Percentiles rank a stretch among this genome's conserved stretches.
Conservation (phyloP, 2,888 invertebrate genomes). For the Dioctria linearis region DNA sequence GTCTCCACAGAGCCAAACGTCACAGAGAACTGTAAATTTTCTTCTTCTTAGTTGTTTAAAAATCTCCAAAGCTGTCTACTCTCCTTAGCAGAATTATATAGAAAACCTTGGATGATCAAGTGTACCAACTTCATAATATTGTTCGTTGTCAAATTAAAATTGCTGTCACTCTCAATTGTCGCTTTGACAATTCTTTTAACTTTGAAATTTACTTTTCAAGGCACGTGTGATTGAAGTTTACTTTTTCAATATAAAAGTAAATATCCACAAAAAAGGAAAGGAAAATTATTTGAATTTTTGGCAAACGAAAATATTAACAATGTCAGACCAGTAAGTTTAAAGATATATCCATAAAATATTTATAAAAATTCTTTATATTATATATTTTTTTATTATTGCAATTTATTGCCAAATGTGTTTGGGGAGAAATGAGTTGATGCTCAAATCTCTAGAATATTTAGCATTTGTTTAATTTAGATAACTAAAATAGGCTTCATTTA, state of each 20-base stretch:
- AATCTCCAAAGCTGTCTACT: not conserved
- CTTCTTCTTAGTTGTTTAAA: conserved; percentile 23
- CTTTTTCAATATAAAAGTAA: too few relatives aligned
- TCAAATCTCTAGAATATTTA: conserved; percentile 12
- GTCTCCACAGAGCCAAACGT: conserved; percentile 33
- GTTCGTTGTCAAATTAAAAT: not conserved
- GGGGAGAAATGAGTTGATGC: not conserved
- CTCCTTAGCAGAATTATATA: not conserved
- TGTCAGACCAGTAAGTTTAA: conserved; percentile 68
- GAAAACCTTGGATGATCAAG: not conserved
- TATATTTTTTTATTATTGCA: too few relatives aligned
- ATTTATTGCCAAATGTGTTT: too few relatives aligned
- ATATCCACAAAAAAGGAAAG: too few relatives aligned
- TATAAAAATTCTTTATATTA: not conserved
- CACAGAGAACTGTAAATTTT: conserved; percentile 40
- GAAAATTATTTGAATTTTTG: too few relatives aligned
- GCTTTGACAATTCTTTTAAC: not conserved
- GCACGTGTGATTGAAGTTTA: conserved; percentile 1
- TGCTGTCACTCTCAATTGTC: not conserved
- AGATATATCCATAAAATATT: too few relatives aligned
- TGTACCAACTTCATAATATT: not conserved
- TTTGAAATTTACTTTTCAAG: not conserved
- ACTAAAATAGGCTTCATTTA: too few relatives aligned
- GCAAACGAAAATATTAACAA: conserved; percentile 55
- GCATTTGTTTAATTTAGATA: too few relatives aligned